phyloP scores from a whole-genome alignment of 2,797 vertebrate genomes.

The Diglossa cyanea region DNA sequence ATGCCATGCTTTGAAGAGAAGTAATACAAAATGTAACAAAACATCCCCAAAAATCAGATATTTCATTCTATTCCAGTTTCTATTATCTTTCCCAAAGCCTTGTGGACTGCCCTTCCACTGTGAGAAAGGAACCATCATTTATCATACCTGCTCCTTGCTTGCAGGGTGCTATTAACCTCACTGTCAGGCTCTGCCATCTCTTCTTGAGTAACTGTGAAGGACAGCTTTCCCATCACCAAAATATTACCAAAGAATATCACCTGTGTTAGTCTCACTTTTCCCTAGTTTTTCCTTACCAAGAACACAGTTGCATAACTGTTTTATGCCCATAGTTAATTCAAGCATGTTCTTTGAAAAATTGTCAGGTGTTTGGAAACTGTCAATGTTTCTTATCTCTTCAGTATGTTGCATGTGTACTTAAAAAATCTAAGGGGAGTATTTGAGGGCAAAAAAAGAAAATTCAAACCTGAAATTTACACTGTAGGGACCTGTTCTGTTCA shows the following conservation, averaged over 20 bases:
- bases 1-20: neutral
- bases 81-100: neutral
- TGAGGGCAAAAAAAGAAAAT: neutral
- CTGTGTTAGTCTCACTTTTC: neutral
- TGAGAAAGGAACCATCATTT: conserved; percentile 33
- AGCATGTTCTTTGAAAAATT: neutral
- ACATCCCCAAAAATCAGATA: neutral
- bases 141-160: conserved; percentile 34
- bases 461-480: neutral
- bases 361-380: neutral
- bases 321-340: neutral
- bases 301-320: neutral
- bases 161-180: neutral
- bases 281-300: neutral
- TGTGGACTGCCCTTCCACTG: neutral
- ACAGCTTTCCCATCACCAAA: neutral
- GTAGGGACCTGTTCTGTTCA: neutral
- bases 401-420: neutral
- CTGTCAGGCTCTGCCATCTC: conserved; percentile 41
- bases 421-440: neutral
- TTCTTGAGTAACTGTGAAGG: conserved; percentile 30
- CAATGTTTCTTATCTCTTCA: neutral
- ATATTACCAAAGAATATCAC: neutral
- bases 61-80: neutral
- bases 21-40: neutral